These are phyloP conservation scores for Eupeodes latifasciatus DNA, from an alignment of 2,888 invertebrate genomes.

Conservation along the genomic window DNA sequence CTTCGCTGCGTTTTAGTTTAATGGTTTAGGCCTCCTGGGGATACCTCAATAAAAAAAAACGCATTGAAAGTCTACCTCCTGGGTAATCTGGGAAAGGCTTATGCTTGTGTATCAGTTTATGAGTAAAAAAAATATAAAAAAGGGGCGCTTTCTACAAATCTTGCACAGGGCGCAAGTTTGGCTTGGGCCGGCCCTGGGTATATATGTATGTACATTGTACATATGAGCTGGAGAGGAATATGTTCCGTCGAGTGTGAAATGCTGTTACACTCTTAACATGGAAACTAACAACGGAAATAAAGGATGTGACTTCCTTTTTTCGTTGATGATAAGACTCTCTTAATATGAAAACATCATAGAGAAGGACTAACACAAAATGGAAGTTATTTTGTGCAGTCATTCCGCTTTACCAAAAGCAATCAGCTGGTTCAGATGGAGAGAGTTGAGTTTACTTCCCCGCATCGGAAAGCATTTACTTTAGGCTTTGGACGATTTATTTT, in stretches of 20 bases:
- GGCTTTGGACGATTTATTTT: neutral
- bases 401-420: neutral
- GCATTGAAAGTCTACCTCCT: no score
- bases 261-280: constrained; percentile 29
- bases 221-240: constrained; percentile 31
- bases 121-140: no score
- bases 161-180: no score
- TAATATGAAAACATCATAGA: neutral
- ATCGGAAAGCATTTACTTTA: neutral
- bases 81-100: no score
- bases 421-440: neutral
- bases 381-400: constrained; percentile 21
- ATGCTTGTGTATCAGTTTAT: no score
- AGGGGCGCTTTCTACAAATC: no score
- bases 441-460: neutral
- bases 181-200: no score
- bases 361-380: neutral
- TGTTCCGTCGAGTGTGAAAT: constrained; percentile 44
- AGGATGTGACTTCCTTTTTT: constrained; percentile 67
- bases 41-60: no score
- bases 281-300: constrained; percentile 53
- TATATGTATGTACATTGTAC: no score
- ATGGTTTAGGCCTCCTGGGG: no score
- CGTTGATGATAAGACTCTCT: constrained; percentile 41
- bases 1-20: no score